A percentile compares a stretch with the other conserved stretches of the same genome.
Conservation (phyloP, 1,140 invertebrate species). For the Ips typographus region DNA sequence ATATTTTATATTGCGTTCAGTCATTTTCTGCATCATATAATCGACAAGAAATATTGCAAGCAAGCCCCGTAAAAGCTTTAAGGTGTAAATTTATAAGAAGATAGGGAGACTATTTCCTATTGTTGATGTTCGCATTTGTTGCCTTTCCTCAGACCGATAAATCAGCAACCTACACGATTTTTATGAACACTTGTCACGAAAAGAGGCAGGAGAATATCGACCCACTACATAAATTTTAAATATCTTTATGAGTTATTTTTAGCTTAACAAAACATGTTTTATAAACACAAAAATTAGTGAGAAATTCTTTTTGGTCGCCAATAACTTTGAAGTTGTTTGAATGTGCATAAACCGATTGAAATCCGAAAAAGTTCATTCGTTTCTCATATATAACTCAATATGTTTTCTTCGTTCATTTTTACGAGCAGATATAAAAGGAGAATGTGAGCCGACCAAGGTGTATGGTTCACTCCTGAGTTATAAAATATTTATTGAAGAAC, state of each 20-base stretch:
- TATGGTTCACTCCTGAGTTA: slow-evolving; percentile 7
- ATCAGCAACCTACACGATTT: not conserved
- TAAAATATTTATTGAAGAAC: slow-evolving; percentile 16
- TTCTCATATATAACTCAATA: slow-evolving; percentile 17
- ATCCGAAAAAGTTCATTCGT: slow-evolving; percentile 1
- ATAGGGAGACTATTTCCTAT: not conserved
- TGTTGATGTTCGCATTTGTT: slow-evolving; percentile 1
- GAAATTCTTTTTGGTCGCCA: too few species aligned
- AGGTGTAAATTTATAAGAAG: too few species aligned
- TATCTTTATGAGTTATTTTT: not conserved
- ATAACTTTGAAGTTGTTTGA: too few species aligned
- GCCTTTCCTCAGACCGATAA: not conserved
- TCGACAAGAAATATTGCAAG: too few species aligned
- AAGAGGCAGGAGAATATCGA: not conserved
- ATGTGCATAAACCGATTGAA: not conserved
- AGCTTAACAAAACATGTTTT: not conserved
- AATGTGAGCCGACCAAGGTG: not conserved
- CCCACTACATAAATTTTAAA: not conserved
- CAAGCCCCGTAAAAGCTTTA: too few species aligned
- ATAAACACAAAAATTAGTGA: too few species aligned
- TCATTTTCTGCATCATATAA: too few species aligned
- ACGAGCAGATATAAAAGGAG: slow-evolving; percentile 9
- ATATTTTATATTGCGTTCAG: too few species aligned
- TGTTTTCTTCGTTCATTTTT: slow-evolving; percentile 9
- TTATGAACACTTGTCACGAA: slow-evolving; percentile 2